Percentiles rank a stretch among this genome's conserved stretches.
phyloP scores from a whole-genome alignment of 2,113 vertebrate species.

The Corythaixoides concolor region DNA sequence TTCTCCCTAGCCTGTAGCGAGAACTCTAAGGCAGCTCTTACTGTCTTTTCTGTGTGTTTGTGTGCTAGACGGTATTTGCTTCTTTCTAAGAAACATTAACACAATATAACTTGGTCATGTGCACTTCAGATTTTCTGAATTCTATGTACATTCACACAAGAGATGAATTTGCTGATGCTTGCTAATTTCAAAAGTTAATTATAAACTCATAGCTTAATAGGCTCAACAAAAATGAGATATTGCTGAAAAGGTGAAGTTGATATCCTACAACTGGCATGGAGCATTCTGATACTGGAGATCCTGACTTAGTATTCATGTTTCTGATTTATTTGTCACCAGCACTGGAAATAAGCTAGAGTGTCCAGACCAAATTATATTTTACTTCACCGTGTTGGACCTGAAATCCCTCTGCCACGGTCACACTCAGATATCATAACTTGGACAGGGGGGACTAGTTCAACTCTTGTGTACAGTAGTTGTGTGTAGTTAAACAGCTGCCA shows the following conservation, averaged over 20 bases:
- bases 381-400: neutral
- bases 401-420: neutral
- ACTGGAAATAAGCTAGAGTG: neutral
- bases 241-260: neutral
- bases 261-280: neutral
- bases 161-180: neutral
- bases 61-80: neutral
- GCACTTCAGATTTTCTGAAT: neutral
- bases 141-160: neutral
- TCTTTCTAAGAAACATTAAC: neutral
- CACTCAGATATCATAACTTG: neutral
- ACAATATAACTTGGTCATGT: neutral
- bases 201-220: neutral
- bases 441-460: rapidly evolving
- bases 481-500: neutral
- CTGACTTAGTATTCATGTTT: neutral
- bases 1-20: neutral
- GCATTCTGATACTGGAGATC: neutral
- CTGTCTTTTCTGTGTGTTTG: neutral
- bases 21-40: neutral
- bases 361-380: neutral
- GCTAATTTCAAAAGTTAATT: neutral
- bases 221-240: neutral
- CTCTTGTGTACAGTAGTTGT: neutral
- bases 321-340: neutral